phyloP scores from a whole-genome alignment of 1,140 invertebrate genomes.

The Sarcophaga peregrina region DNA sequence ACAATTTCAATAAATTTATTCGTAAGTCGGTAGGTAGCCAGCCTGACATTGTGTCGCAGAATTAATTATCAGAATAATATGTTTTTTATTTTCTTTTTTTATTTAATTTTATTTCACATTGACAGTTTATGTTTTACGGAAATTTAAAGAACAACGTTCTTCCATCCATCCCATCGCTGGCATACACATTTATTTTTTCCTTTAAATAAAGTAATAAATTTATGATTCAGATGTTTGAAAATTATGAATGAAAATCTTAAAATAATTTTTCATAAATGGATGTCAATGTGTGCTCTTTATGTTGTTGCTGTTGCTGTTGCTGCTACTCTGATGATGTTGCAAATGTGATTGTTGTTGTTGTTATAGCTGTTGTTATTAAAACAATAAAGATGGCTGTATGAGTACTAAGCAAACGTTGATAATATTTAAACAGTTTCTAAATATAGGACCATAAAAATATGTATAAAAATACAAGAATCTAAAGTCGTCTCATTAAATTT shows the following conservation, averaged over 20 bases:
- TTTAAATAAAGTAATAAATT: slow-evolving; percentile 16
- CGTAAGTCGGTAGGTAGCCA: no score
- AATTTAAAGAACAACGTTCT: no score
- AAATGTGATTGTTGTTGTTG: no score
- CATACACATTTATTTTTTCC: background rate
- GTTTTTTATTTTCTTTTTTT: no score
- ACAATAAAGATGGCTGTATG: background rate
- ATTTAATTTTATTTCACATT: no score
- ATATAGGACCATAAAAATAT: background rate
- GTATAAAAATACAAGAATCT: background rate
- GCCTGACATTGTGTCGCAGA: no score
- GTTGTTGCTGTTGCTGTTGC: no score
- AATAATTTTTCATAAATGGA: slow-evolving; percentile 10
- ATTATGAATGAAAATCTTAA: slow-evolving; percentile 16
- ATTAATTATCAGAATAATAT: no score
- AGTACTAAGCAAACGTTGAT: background rate
- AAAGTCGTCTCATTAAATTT: background rate
- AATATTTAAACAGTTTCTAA: slow-evolving; percentile 8
- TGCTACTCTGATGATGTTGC: background rate
- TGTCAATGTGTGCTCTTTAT: background rate
- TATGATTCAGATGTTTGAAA: slow-evolving; percentile 7
- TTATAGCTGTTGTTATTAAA: background rate
- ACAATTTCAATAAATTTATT: no score
- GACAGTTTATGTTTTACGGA: no score
- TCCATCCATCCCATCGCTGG: no score